Percentiles rank a stretch among this genome's conserved stretches.
These are phyloP conservation scores for Uropsilus gracilis DNA, from an alignment of 2,113 vertebrate genomes.

Conservation along the genomic window DNA sequence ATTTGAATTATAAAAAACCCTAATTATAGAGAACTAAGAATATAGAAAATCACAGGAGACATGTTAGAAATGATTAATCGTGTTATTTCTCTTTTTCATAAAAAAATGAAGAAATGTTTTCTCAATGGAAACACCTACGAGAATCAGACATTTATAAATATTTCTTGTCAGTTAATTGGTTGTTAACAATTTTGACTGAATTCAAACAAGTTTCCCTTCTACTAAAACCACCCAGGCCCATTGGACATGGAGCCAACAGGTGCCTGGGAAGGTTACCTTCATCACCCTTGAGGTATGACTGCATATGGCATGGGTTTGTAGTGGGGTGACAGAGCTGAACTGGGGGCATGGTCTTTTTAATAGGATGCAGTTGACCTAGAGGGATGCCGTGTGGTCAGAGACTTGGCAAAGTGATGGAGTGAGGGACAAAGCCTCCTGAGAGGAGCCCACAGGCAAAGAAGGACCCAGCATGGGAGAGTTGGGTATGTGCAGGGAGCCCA, in stretches of 20 bases:
- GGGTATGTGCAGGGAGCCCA: too few relatives aligned
- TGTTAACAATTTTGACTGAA: background rate
- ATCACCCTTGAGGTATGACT: too few relatives aligned
- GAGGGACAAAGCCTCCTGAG: too few relatives aligned
- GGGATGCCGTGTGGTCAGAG: too few relatives aligned
- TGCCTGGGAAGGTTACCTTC: too few relatives aligned
- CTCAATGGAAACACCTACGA: background rate
- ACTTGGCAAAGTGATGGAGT: too few relatives aligned
- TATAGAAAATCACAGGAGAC: background rate
- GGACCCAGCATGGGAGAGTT: too few relatives aligned
- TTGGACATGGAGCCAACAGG: background rate
- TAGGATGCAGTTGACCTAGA: too few relatives aligned
- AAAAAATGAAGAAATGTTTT: background rate
- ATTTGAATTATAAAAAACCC: background rate
- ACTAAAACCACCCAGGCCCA: background rate
- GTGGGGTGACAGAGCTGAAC: too few relatives aligned
- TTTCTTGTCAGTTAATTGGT: background rate
- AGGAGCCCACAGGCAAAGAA: too few relatives aligned
- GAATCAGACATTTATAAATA: slow-evolving; percentile 37
- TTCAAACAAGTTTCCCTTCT: background rate
- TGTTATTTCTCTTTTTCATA: background rate
- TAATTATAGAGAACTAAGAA: slow-evolving; percentile 13
- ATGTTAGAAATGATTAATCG: background rate
- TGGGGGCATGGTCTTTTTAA: too few relatives aligned
- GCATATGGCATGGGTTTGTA: too few relatives aligned